Conservation (phyloP, 2,888 invertebrate genomes). For the Trypoxylon attenuatum region DNA sequence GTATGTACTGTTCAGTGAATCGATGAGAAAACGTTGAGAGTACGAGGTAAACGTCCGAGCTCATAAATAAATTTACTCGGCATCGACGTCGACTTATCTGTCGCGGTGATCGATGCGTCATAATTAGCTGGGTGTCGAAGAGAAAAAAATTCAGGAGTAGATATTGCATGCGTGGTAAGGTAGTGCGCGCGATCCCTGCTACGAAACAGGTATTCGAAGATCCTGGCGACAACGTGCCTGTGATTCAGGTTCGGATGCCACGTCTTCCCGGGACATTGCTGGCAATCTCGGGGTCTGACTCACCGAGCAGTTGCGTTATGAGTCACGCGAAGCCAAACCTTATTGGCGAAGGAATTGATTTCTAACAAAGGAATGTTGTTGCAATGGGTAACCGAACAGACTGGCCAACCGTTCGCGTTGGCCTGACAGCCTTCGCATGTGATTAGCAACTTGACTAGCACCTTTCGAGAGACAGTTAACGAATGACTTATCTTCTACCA, state of each 20-base stretch:
- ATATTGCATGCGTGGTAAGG: neutral
- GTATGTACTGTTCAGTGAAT: no score
- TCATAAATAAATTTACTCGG: neutral
- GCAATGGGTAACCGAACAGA: constrained; percentile 25
- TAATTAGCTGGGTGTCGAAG: neutral
- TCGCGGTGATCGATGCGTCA: neutral
- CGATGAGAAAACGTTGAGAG: neutral
- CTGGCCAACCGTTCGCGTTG: constrained; percentile 3
- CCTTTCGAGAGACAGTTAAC: no score
- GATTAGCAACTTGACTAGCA: no score
- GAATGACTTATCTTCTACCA: no score
- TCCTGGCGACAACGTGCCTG: constrained; percentile 17
- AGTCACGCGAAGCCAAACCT: constrained; percentile 63
- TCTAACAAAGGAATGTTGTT: constrained; percentile 70
- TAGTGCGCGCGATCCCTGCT: neutral
- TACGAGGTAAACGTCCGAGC: neutral
- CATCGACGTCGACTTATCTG: neutral
- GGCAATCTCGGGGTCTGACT: constrained; percentile 68
- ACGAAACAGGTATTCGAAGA: constrained; percentile 17
- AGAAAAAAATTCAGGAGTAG: no score
- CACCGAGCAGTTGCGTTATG: constrained; percentile 61
- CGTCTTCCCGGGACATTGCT: constrained; percentile 63
- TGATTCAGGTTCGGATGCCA: constrained; percentile 41
- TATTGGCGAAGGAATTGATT: constrained; percentile 64
- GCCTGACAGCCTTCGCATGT: constrained; percentile 1